Conservation (phyloP, 2,797 vertebrate genomes). For the Esox lucius region DNA sequence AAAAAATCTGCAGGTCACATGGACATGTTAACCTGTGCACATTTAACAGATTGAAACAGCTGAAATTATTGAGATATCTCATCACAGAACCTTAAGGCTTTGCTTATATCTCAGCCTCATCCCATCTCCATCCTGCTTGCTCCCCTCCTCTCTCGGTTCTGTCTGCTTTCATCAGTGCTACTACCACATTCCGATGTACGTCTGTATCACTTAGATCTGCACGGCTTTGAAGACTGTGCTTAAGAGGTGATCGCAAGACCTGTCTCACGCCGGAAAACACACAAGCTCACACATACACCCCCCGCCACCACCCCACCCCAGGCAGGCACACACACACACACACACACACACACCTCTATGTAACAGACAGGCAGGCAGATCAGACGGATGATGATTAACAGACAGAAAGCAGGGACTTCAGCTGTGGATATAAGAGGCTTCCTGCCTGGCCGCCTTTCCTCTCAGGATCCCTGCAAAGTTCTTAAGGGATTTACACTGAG, state of each 20-base stretch:
- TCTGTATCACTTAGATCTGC: constrained; percentile 35
- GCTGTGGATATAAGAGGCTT: constrained; percentile 59
- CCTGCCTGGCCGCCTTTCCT: constrained; percentile 44
- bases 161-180: background rate
- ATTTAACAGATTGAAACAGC: too few relatives aligned
- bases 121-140: background rate
- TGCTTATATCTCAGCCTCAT: background rate
- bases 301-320: too few relatives aligned
- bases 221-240: constrained; percentile 39
- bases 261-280: background rate
- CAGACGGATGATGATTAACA: constrained; percentile 62
- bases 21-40: too few relatives aligned
- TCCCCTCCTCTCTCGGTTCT: background rate
- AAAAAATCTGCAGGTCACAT: background rate
- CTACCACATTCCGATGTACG: background rate
- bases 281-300: background rate
- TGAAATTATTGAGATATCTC: background rate
- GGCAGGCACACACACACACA: background rate
- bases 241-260: constrained; percentile 23
- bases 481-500: constrained; percentile 70
- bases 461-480: constrained; percentile 60
- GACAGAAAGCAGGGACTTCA: constrained; percentile 60
- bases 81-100: background rate
- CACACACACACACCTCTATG: constrained; percentile 4
- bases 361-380: constrained; percentile 62